These are phyloP conservation scores for Aporophyla lueneburgensis DNA, from an alignment of 2,888 invertebrate genomes.

Conservation along the genomic window DNA sequence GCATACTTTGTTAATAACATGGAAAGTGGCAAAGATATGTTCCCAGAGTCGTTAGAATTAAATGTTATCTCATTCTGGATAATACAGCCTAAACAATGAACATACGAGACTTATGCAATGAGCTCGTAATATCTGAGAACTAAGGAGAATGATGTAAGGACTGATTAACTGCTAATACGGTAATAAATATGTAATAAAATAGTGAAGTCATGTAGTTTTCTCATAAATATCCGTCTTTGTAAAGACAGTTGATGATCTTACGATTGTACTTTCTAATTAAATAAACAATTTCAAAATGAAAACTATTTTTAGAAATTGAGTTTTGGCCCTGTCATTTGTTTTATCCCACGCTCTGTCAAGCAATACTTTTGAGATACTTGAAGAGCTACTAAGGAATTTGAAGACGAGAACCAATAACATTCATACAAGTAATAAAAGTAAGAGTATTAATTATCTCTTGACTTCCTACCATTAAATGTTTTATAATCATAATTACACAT, in stretches of 20 bases:
- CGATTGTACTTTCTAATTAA: slow-evolving; percentile 57
- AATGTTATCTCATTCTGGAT: slow-evolving; percentile 85
- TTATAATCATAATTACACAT: slow-evolving; percentile 50
- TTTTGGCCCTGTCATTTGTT: slow-evolving; percentile 26
- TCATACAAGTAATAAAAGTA: slow-evolving; percentile 15
- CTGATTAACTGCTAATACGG: slow-evolving; percentile 60
- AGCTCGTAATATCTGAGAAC: slow-evolving; percentile 73
- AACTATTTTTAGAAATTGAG: slow-evolving; percentile 40
- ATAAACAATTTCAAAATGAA: slow-evolving; percentile 38
- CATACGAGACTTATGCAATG: slow-evolving; percentile 67
- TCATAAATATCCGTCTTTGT: slow-evolving; percentile 37
- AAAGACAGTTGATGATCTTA: slow-evolving; percentile 40
- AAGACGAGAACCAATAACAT: slow-evolving; percentile 15
- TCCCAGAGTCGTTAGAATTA: slow-evolving; percentile 82
- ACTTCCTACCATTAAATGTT: slow-evolving; percentile 35
- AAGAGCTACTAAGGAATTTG: slow-evolving; percentile 9
- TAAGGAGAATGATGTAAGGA: slow-evolving; percentile 56
- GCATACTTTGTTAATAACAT: slow-evolving; percentile 58
- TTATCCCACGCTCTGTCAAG: slow-evolving; percentile 43
- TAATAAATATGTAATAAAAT: slow-evolving; percentile 53
- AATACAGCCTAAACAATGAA: slow-evolving; percentile 84
- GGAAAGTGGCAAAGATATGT: slow-evolving; percentile 83
- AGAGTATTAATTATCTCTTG: slow-evolving; percentile 40
- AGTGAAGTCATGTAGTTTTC: slow-evolving; percentile 53
- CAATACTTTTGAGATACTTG: slow-evolving; percentile 10